Base-by-base conservation (phyloP, 1,140 invertebrate genomes). In the Drosophila funebris region DNA sequence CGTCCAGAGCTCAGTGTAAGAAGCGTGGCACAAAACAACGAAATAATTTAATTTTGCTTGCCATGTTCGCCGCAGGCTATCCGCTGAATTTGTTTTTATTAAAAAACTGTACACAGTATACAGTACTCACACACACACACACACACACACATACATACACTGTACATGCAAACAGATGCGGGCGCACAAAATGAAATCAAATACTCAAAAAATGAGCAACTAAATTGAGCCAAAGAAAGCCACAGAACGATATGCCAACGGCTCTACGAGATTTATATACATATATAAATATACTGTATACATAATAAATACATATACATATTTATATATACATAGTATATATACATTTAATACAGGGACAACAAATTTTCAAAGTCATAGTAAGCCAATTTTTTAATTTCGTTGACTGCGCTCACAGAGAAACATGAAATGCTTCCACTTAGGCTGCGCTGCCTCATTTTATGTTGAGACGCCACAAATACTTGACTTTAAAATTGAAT, bases 41-140 rank as follows among this genome's bases (percentile, higher is more conserved):
- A 88, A 88, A 88, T 82, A 88, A 88, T 88, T 88, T 88, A 76
- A 88, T 88, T 88, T 88, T 69, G 74, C 76, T 70, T 88, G 83
- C 83, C 83, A 87, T 88, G 79, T 79, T 76, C 83, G 83, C 83
- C 83, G 84, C 78, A 88, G 83, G 83, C 76, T 62, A 62, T 64
- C 78, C 75, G 83, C 67, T 73, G 83, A 87, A 87, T 87, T 87
- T 87, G 83, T 87, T 88, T 87, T 87, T 64, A 87, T 88, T 87
- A 88, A 87, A 87, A 74, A 87, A 87, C 62, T 78, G 79, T 84
- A 50, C 75, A 88, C 71, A 68, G 76, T 46, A 22, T 33, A 74
- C 56, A 74, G 50, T 44, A 56, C 48, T 41, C 29, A 43, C 63
- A 54, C 68, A 61, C 37, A 60, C 43, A 52, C 27, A 64, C 33